phyloP scores from a whole-genome alignment of 1,140 invertebrate species.

The Euschistus heros region DNA sequence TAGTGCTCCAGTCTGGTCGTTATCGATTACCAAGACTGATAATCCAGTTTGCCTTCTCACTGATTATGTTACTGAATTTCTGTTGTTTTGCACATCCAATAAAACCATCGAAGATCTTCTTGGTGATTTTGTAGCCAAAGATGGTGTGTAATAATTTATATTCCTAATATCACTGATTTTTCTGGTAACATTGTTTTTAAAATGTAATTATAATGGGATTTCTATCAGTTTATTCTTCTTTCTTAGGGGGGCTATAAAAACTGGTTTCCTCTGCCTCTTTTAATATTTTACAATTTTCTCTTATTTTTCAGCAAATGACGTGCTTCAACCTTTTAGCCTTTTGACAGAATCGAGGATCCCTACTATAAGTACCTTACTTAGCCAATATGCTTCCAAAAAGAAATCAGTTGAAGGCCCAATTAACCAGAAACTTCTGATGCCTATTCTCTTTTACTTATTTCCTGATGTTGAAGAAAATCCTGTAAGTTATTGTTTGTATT shows the following conservation, averaged over 20 bases:
- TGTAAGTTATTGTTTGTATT: slow-evolving; percentile 32
- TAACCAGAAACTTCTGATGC: slow-evolving; percentile 57
- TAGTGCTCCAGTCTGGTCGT: slow-evolving; percentile 68
- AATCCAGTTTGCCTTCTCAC: slow-evolving; percentile 53
- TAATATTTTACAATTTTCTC: background rate
- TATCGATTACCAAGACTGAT: slow-evolving; percentile 47
- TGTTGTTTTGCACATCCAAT: slow-evolving; percentile 38
- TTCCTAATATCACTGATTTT: background rate
- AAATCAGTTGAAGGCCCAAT: slow-evolving; percentile 54
- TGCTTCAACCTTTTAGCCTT: slow-evolving; percentile 37
- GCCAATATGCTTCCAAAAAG: slow-evolving; percentile 20
- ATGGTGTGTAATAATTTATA: background rate
- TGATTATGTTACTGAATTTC: slow-evolving; percentile 49
- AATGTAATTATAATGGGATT: no score
- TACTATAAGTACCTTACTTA: slow-evolving; percentile 37
- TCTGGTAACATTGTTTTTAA: no score
- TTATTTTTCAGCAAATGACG: slow-evolving; percentile 13
- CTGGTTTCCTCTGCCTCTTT: no score
- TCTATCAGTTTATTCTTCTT: no score
- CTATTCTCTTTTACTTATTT: slow-evolving; percentile 76
- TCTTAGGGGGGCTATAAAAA: no score
- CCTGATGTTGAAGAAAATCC: slow-evolving; percentile 69
- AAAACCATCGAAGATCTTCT: slow-evolving; percentile 45
- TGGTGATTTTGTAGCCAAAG: slow-evolving; percentile 37
- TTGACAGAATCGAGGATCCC: slow-evolving; percentile 48